Evolutionary conservation across 2,797 vertebrate species (phyloP).

Genomic region (Galago senegalensis): DNA sequence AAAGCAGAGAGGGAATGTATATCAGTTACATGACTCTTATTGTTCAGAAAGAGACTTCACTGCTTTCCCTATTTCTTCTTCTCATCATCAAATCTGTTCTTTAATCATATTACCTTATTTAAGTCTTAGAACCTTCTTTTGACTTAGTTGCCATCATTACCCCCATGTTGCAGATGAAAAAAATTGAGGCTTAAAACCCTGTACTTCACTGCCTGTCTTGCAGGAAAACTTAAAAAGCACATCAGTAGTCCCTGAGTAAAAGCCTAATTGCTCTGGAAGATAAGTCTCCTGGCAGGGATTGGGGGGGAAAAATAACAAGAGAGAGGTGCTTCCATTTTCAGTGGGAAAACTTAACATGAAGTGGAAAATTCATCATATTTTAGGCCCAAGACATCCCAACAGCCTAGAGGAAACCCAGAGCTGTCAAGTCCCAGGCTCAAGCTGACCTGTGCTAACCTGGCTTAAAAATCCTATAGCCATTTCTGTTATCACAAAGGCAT

Average conservation of each 20-base stretch:
- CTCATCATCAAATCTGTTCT: not conserved
- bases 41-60: not conserved
- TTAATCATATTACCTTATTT: constrained; percentile 19
- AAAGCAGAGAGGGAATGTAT: not conserved
- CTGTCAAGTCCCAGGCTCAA: not conserved
- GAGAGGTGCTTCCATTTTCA: not conserved
- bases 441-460: not conserved
- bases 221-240: not conserved
- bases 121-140: not conserved
- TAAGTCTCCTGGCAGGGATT: not conserved
- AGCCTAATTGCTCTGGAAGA: not conserved
- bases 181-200: not conserved
- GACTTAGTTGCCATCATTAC: not conserved
- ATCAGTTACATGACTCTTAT: not conserved
- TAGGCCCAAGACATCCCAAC: not conserved
- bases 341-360: not conserved
- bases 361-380: not conserved
- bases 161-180: not conserved
- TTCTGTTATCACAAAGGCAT: constrained; percentile 26
- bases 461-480: not conserved
- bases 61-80: not conserved
- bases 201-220: not conserved
- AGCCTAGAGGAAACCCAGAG: not conserved
- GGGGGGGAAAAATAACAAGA: not conserved
- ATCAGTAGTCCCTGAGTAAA: not conserved